Evolutionary conservation across 2,797 vertebrate species (phyloP).

Genomic region (Enteromius treurensis): DNA sequence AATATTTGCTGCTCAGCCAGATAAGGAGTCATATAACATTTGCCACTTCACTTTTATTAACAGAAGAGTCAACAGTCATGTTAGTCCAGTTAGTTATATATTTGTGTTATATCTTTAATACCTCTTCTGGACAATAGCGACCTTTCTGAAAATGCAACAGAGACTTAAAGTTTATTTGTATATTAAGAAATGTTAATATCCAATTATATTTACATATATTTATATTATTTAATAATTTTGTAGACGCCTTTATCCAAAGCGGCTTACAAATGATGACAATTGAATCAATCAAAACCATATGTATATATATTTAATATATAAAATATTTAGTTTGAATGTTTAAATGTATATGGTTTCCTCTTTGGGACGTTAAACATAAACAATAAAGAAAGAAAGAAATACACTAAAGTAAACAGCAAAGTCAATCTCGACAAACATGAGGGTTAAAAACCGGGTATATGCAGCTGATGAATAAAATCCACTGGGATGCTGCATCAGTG

Average conservation of each 20-base stretch:
- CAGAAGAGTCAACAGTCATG: neutral
- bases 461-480: slow-evolving; percentile 37
- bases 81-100: neutral
- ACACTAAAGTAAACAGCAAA: neutral
- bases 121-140: neutral
- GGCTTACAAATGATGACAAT: no score
- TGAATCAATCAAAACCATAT: no score
- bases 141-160: slow-evolving; percentile 6
- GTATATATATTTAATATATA: neutral
- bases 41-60: slow-evolving; percentile 10
- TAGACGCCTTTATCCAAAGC: no score
- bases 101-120: neutral
- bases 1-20: slow-evolving; percentile 26
- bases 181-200: neutral
- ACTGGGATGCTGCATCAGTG: slow-evolving; percentile 43
- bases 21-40: slow-evolving; percentile 7
- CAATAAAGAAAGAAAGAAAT: neutral
- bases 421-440: neutral
- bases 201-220: neutral
- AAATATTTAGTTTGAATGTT: neutral
- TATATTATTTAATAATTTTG: no score
- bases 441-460: slow-evolving; percentile 9
- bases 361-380: neutral
- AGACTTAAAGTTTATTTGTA: neutral
- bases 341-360: neutral